phyloP scores from a whole-genome alignment of 53 echinoderm and acorn worm species.

The Hippasteria phrygiana region DNA sequence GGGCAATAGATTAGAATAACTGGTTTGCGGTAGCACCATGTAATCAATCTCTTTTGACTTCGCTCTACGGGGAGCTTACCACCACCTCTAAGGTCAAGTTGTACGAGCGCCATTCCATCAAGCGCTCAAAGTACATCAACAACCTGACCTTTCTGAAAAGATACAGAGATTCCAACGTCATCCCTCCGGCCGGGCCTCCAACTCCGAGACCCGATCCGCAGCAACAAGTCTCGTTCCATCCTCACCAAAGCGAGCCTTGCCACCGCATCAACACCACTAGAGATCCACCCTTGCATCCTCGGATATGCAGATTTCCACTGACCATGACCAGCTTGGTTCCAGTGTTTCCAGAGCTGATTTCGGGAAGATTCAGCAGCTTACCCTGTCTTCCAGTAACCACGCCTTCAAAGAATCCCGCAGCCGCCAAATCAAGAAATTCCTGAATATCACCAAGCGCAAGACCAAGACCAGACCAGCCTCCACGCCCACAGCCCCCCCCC shows the following conservation, averaged over 20 bases:
- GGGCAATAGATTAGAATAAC: no score
- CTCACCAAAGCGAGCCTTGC: no score
- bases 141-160: background rate
- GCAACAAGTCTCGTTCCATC: no score
- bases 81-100: background rate
- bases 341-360: background rate
- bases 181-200: background rate
- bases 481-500: background rate
- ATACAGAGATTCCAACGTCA: background rate
- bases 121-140: background rate
- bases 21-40: no score
- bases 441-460: background rate
- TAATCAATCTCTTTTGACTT: background rate
- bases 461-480: background rate
- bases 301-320: no score
- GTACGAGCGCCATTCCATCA: slow-evolving; percentile 1
- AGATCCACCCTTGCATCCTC: no score
- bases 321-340: background rate
- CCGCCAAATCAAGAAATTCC: background rate
- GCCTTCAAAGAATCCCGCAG: background rate
- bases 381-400: background rate
- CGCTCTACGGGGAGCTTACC: background rate
- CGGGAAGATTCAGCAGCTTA: background rate
- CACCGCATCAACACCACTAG: no score
- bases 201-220: background rate